Conservation (phyloP, 2,797 vertebrate genomes). For the Valencia hispanica region DNA sequence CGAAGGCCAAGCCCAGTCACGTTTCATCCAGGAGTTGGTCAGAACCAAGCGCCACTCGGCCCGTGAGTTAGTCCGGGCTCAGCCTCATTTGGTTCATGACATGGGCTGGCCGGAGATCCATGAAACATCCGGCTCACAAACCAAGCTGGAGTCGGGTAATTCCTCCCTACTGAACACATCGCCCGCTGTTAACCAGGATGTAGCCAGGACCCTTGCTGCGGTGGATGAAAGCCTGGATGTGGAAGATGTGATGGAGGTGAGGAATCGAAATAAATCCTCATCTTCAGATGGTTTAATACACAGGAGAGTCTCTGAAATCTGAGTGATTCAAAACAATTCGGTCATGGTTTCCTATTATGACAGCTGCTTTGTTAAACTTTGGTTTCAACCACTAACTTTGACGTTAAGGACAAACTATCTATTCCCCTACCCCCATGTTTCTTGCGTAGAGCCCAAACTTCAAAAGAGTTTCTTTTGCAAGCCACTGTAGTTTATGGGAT, state of each 20-base stretch:
- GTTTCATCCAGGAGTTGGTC: constrained; percentile 55
- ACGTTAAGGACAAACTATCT: too few relatives aligned
- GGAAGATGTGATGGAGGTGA: constrained; percentile 74
- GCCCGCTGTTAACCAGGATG: constrained; percentile 1
- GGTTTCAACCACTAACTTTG: too few relatives aligned
- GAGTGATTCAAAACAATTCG: too few relatives aligned
- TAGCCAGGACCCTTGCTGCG: background rate
- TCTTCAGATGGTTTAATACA: background rate
- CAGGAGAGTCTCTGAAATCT: too few relatives aligned
- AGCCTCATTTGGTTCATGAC: constrained; percentile 70
- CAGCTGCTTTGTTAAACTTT: too few relatives aligned
- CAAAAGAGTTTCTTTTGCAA: too few relatives aligned
- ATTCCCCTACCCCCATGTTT: too few relatives aligned
- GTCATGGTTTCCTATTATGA: too few relatives aligned
- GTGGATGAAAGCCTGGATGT: constrained; percentile 47
- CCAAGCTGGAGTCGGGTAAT: constrained; percentile 37
- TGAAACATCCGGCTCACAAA: constrained; percentile 37
- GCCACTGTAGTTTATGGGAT: too few relatives aligned
- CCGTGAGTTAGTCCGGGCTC: constrained; percentile 58
- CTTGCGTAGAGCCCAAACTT: too few relatives aligned
- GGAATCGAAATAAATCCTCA: background rate
- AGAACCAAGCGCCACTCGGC: constrained; percentile 49
- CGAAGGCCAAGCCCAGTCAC: constrained; percentile 11
- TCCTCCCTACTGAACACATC: constrained; percentile 25
- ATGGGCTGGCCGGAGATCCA: constrained; percentile 65